Percentiles rank a stretch among this genome's conserved stretches.
These are phyloP conservation scores for Melieria crassipennis DNA, from an alignment of 2,888 invertebrate species.

Conservation along the genomic window DNA sequence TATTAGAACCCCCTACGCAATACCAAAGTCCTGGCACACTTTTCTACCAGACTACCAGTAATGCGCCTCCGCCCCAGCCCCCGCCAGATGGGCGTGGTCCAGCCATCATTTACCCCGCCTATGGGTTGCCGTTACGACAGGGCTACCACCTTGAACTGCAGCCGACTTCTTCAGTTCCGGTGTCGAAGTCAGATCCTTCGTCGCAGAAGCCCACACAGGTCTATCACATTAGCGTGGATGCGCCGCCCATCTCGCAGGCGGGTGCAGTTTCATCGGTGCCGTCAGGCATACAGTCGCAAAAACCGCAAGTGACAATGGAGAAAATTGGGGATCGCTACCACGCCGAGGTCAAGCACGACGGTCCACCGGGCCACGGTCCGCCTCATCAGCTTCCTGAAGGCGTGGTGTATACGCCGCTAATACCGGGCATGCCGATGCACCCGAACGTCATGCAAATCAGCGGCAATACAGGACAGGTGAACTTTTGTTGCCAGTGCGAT, in stretches of 20 bases:
- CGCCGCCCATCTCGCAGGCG: slow-evolving; percentile 58
- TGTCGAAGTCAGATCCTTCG: slow-evolving; percentile 55
- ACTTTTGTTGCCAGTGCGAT: background rate
- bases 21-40: slow-evolving; percentile 67
- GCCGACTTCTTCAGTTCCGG: slow-evolving; percentile 49
- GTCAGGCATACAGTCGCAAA: slow-evolving; percentile 52
- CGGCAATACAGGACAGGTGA: slow-evolving; percentile 55
- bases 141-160: slow-evolving; percentile 62
- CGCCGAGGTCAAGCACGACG: slow-evolving; percentile 62
- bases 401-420: slow-evolving; percentile 60
- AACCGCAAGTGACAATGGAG: slow-evolving; percentile 64
- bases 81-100: slow-evolving; percentile 59
- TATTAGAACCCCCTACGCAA: slow-evolving; percentile 68
- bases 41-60: slow-evolving; percentile 68
- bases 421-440: slow-evolving; percentile 61
- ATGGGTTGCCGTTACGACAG: slow-evolving; percentile 60
- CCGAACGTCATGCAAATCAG: slow-evolving; percentile 62
- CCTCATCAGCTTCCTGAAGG: slow-evolving; percentile 59
- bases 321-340: slow-evolving; percentile 63
- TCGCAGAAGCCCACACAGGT: slow-evolving; percentile 61
- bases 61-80: slow-evolving; percentile 63
- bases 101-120: slow-evolving; percentile 60
- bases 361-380: slow-evolving; percentile 52
- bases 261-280: slow-evolving; percentile 46
- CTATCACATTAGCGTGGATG: slow-evolving; percentile 64